A percentile compares a stretch with the other conserved stretches of the same genome.
These are phyloP conservation scores for Pseudococcus longispinus DNA, from an alignment of 2,888 invertebrate genomes.

Conservation along the genomic window DNA sequence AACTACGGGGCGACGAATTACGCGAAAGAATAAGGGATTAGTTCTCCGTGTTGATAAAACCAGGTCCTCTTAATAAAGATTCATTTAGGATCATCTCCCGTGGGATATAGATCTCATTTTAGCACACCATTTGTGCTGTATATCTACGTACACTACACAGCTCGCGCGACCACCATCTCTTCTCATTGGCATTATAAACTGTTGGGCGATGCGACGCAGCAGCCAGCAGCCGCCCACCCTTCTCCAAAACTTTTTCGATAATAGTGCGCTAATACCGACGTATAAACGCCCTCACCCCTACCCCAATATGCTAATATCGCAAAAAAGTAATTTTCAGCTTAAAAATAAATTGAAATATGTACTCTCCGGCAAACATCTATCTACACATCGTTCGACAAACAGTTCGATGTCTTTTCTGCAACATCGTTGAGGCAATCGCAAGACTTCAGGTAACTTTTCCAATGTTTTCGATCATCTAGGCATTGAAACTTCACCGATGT, in stretches of 20 bases:
- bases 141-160: not conserved
- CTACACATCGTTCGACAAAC: not conserved
- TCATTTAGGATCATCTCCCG: constrained; percentile 56
- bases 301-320: constrained; percentile 45
- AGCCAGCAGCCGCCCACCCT: not conserved
- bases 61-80: constrained; percentile 56
- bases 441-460: too few species aligned
- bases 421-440: too few species aligned
- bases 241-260: not conserved
- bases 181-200: not conserved
- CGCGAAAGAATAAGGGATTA: constrained; percentile 56
- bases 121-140: not conserved
- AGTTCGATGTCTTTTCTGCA: too few species aligned
- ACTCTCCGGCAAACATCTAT: not conserved
- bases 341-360: constrained; percentile 42
- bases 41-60: constrained; percentile 54
- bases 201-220: not conserved
- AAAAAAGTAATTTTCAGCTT: constrained; percentile 49
- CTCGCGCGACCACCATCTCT: constrained; percentile 35
- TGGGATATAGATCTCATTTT: constrained; percentile 55
- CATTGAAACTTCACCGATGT: too few species aligned
- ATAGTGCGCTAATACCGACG: constrained; percentile 23
- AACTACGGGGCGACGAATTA: not conserved
- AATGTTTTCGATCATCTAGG: too few species aligned
- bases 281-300: not conserved